These are phyloP conservation scores for Plecturocebus donacophilus DNA, from an alignment of 2,113 vertebrate species.

Conservation along the genomic window DNA sequence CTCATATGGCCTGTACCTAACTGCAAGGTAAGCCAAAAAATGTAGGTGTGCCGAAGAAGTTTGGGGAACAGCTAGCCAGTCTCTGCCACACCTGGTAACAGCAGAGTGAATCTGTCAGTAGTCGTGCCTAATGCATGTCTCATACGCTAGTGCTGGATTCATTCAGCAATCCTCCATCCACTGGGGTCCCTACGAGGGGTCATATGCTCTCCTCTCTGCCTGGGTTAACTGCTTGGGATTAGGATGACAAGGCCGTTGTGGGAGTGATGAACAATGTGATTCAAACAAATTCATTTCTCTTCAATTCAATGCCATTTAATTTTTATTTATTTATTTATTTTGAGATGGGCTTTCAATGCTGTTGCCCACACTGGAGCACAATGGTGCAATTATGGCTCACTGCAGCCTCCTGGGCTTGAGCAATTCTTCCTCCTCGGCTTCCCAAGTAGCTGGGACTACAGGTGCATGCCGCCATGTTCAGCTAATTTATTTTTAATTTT, in stretches of 20 bases:
- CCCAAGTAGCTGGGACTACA: too few species aligned
- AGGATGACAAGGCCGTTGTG: not conserved
- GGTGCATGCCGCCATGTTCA: too few species aligned
- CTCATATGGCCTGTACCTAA: not conserved
- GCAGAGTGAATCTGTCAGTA: not conserved
- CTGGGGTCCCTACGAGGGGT: not conserved
- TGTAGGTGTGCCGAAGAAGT: not conserved
- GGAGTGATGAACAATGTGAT: not conserved
- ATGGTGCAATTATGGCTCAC: too few species aligned
- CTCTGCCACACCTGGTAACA: not conserved
- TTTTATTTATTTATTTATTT: too few species aligned
- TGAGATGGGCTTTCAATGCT: too few species aligned
- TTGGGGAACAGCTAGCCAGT: not conserved
- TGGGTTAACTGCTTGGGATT: not conserved
- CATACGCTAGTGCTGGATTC: not conserved
- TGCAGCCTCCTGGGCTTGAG: too few species aligned
- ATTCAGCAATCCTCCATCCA: not conserved
- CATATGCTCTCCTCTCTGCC: not conserved
- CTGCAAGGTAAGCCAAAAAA: not conserved
- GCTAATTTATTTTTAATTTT: too few species aligned
- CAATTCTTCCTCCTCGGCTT: too few species aligned
- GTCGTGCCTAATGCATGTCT: not conserved
- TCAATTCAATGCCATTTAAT: not conserved
- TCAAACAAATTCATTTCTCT: slow-evolving; percentile 19
- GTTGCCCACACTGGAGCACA: too few species aligned